phyloP scores from a whole-genome alignment of 2,113 vertebrate species.

The Deroptyus accipitrinus region DNA sequence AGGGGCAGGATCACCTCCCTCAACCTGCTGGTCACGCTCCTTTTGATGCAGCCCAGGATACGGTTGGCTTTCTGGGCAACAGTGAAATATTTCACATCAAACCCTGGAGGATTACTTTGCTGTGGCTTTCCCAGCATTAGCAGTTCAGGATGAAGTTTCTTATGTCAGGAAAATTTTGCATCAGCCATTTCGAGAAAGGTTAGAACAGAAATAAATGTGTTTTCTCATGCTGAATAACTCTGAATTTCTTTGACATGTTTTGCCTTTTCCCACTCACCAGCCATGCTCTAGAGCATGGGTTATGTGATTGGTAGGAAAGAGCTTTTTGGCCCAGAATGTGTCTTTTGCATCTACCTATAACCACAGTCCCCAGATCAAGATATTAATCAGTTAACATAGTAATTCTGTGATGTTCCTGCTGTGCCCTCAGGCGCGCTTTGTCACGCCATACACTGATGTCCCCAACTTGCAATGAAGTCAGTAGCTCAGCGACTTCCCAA shows the following conservation, averaged over 20 bases:
- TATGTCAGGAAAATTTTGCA: not conserved
- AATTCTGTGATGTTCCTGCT: not conserved
- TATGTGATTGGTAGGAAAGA: not conserved
- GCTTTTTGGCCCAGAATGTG: not conserved
- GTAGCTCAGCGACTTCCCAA: not conserved
- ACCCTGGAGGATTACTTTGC: not conserved
- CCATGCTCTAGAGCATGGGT: not conserved
- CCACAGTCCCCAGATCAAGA: not conserved
- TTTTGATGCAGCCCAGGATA: too few species aligned
- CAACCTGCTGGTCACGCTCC: rapidly evolving
- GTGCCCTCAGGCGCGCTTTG: not conserved
- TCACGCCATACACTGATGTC: not conserved
- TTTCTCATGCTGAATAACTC: not conserved
- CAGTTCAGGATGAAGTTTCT: not conserved
- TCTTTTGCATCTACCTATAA: not conserved
- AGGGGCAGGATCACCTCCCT: too few species aligned
- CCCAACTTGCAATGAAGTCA: not conserved
- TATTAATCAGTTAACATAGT: not conserved
- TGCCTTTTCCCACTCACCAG: not conserved
- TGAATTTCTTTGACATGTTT: not conserved
- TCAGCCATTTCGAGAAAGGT: not conserved
- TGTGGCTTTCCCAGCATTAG: not conserved
- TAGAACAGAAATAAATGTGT: not conserved
- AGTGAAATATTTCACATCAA: not conserved
- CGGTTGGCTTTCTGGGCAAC: not conserved